Evolutionary conservation across 2,113 vertebrate species (phyloP), one percentile per base, ranked within the genome.

Genomic region (Seriola dumerili): DNA sequence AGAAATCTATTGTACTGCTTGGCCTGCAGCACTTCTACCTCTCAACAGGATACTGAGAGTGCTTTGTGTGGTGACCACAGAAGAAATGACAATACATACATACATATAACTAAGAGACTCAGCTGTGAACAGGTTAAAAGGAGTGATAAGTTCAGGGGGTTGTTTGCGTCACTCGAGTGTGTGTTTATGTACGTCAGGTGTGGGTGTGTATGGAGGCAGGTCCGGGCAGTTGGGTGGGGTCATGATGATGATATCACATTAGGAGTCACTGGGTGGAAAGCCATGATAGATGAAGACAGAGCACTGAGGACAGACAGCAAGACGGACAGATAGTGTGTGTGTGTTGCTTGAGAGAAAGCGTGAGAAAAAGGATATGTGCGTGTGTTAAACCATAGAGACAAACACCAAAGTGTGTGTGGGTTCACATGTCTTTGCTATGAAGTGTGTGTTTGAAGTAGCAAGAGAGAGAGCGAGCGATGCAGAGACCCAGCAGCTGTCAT

Each of bases 401-500:
- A 36, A 80, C 63, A 34, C 7, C 11, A 19, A 19, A 4, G 38
- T n/a, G 61, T 34, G 72, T 52, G 32, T 19, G 63, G n/a, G 21
- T 40, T 44, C 70, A 44, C n/a, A 8, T 74, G 65, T 34, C 34
- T 78, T 74, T 80, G 73, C 8, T 69, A 59, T 91, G 87, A 85
- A 76, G 78, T 84, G 65, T 81, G 50, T 76, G 17, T 83, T 80
- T 73, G 34, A 74, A 17, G 44, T 68, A 62, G 4, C 16, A 23
- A 23, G 17, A 82, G 58, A 52, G n/a, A 36, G 36, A 40, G 8
- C 40, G 32, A 85, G 17, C 40, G 8, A 92, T 91, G 91, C 70
- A 90, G 88, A 88, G 92, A 89, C 91, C 93, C 46, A 90, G 83
- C 80, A 93, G 91, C 86, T 94, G 86, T 76, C 77, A 91, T 74